These are phyloP conservation scores for Anarrhichthys ocellatus DNA, from an alignment of 2,113 vertebrate species.

Conservation along the genomic window DNA sequence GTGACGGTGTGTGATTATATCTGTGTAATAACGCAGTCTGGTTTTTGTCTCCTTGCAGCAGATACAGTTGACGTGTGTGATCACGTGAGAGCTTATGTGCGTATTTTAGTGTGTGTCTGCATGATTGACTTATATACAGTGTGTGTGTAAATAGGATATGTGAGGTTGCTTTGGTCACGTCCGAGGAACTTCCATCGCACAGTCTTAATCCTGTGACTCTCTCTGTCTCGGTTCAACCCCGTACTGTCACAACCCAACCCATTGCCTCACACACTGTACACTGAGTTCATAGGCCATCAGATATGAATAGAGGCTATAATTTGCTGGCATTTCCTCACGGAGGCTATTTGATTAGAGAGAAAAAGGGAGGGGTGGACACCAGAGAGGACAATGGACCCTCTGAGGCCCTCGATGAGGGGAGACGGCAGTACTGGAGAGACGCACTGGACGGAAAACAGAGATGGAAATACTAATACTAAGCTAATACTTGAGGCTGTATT, in stretches of 20 bases:
- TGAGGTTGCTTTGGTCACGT: slow-evolving; percentile 44
- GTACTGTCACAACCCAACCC: not conserved
- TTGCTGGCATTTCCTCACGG: slow-evolving; percentile 80
- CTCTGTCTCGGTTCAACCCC: slow-evolving; percentile 9
- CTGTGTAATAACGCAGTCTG: slow-evolving; percentile 24
- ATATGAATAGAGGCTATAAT: slow-evolving; percentile 79
- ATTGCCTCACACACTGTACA: slow-evolving; percentile 23
- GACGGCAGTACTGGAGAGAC: slow-evolving; percentile 32
- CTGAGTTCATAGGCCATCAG: slow-evolving; percentile 73
- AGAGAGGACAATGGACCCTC: slow-evolving; percentile 72
- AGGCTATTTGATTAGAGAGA: slow-evolving; percentile 73
- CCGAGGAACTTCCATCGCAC: slow-evolving; percentile 36
- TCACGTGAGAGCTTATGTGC: slow-evolving; percentile 35
- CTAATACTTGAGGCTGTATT: not conserved
- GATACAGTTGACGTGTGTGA: slow-evolving; percentile 1
- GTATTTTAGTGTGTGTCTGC: not conserved
- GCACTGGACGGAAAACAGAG: slow-evolving; percentile 1
- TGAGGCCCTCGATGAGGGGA: slow-evolving; percentile 40
- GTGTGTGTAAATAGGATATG: slow-evolving; percentile 46
- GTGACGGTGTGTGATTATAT: slow-evolving; percentile 46
- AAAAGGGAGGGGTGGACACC: slow-evolving; percentile 42
- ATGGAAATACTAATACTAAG: too few relatives aligned
- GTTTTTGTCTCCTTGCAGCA: slow-evolving; percentile 17
- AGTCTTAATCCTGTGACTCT: slow-evolving; percentile 15
- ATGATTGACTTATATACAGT: not conserved